Percentiles rank a stretch among this genome's conserved stretches.
Conservation (phyloP, 2,888 invertebrate genomes). For the Rhopalosiphum nymphaeae region DNA sequence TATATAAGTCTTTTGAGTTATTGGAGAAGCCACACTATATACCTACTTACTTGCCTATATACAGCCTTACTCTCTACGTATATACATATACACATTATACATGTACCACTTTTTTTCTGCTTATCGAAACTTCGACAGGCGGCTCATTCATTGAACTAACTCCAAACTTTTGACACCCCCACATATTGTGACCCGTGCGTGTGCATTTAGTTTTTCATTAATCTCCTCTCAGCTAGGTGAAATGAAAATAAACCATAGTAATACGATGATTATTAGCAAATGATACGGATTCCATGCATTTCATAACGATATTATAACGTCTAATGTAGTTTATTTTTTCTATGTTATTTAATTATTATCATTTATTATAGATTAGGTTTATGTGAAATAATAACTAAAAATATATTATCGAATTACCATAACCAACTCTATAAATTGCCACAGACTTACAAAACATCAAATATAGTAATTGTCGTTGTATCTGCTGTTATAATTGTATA, state of each 20-base stretch:
- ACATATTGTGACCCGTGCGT: not conserved
- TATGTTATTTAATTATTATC: no score
- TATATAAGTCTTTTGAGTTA: not conserved
- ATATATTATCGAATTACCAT: not conserved
- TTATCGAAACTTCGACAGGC: not conserved
- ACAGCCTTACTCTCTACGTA: not conserved
- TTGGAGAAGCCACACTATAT: not conserved
- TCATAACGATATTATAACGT: not conserved
- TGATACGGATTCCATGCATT: not conserved
- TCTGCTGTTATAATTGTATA: not conserved
- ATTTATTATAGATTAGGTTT: no score
- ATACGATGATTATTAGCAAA: no score
- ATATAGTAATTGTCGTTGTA: not conserved
- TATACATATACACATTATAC: not conserved
- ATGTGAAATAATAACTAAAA: not conserved
- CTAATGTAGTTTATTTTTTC: not conserved
- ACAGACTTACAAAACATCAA: not conserved
- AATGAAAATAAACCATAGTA: not conserved
- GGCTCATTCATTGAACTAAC: not conserved
- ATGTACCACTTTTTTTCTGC: not conserved
- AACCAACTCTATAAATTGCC: not conserved
- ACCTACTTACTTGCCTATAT: not conserved
- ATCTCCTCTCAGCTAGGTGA: not conserved
- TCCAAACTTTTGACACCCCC: not conserved
- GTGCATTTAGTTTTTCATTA: not conserved